Conservation (phyloP, 2,113 vertebrate species). For the Chiloscyllium plagiosum region DNA sequence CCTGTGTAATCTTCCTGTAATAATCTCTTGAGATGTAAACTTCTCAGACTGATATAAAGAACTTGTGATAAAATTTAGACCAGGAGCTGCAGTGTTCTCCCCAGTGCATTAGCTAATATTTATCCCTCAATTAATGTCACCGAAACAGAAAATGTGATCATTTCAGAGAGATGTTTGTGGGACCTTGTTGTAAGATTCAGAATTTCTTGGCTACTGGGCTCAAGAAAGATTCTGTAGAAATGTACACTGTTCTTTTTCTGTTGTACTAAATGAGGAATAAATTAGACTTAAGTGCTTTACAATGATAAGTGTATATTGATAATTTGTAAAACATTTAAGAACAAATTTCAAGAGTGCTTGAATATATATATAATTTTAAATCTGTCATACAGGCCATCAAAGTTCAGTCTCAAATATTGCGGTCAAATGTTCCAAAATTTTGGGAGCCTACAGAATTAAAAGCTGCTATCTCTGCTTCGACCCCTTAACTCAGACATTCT, state of each 20-base stretch:
- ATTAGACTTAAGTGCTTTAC: not conserved
- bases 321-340: not conserved
- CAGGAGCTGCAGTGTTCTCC: not conserved
- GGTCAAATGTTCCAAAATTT: conserved; percentile 15
- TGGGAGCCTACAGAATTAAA: not conserved
- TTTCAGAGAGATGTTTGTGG: not conserved
- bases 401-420: not conserved
- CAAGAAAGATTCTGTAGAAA: not conserved
- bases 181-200: not conserved
- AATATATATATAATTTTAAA: not conserved
- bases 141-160: not conserved
- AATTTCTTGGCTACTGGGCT: not conserved
- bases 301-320: not conserved
- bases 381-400: not conserved
- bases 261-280: not conserved
- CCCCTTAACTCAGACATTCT: not conserved
- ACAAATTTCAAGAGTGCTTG: not conserved
- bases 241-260: not conserved
- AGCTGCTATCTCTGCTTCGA: not conserved
- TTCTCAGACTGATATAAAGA: not conserved
- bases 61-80: not conserved
- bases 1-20: not conserved
- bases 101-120: not conserved
- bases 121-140: not conserved
- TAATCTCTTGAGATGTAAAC: not conserved